phyloP scores from a whole-genome alignment of 2,797 vertebrate genomes.

The Knipowitschia caucasica region DNA sequence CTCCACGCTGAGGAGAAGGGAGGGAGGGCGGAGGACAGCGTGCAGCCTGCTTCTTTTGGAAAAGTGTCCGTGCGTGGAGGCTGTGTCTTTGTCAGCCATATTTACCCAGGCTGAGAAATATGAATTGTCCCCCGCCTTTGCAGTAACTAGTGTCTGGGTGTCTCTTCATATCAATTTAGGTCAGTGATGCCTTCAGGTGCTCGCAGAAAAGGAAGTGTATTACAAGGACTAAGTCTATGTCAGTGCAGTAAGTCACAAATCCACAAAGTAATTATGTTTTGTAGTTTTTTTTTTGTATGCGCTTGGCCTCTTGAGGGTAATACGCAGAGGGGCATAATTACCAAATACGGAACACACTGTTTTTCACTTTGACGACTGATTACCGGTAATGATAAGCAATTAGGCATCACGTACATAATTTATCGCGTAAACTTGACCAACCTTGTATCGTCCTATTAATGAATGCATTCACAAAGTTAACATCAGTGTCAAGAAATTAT shows the following conservation, averaged over 20 bases:
- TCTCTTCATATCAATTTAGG: not conserved
- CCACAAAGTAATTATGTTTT: too few species aligned
- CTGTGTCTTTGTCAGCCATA: conserved; percentile 32
- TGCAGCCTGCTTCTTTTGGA: conserved; percentile 67
- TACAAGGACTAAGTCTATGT: too few species aligned
- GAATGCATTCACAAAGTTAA: too few species aligned
- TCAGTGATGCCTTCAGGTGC: not conserved
- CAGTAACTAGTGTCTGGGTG: not conserved
- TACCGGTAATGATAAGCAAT: not conserved
- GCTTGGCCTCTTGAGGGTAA: not conserved
- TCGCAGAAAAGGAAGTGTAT: not conserved
- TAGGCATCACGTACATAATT: not conserved
- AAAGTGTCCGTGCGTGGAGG: conserved; percentile 48
- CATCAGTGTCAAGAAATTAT: too few species aligned
- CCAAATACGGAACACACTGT: not conserved
- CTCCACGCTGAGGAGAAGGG: conserved; percentile 52
- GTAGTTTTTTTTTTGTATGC: conserved; percentile 13
- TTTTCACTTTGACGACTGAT: not conserved
- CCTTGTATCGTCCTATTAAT: too few species aligned
- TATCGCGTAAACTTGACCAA: too few species aligned
- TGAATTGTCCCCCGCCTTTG: not conserved
- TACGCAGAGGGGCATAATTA: not conserved
- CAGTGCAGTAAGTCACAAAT: too few species aligned
- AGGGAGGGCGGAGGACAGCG: conserved; percentile 62
- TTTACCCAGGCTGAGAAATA: not conserved